Evolutionary conservation across 2,888 invertebrate genomes (phyloP).

Genomic region (Matsumyia berberina): DNA sequence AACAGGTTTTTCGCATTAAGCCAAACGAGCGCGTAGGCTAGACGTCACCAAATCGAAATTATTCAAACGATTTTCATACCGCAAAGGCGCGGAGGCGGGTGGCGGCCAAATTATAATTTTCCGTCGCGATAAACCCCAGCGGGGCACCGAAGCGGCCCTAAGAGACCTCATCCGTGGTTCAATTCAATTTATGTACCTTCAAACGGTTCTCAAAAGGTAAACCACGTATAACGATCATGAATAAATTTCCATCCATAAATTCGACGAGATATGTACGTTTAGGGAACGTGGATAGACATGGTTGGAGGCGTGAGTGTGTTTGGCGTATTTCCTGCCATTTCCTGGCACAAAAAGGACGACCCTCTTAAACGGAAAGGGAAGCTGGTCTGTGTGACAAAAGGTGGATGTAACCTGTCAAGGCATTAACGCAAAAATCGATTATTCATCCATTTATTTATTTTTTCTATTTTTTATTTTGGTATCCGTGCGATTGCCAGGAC

Average conservation of each 20-base stretch:
- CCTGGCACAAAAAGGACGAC: not conserved
- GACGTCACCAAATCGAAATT: conserved; percentile 36
- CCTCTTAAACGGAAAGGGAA: not conserved
- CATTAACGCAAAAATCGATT: conserved; percentile 40
- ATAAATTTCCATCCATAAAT: conserved; percentile 65
- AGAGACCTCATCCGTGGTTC: conserved; percentile 30
- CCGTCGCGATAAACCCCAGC: conserved; percentile 18
- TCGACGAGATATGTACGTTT: conserved; percentile 3
- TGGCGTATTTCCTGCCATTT: conserved; percentile 10
- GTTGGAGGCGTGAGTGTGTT: conserved; percentile 1
- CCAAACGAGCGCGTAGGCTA: not conserved
- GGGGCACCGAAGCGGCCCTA: not conserved
- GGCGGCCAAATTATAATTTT: conserved; percentile 49
- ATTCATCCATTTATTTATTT: conserved; percentile 20
- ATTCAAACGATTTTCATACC: conserved; percentile 40
- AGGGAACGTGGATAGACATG: not conserved
- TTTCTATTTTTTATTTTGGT: conserved; percentile 2
- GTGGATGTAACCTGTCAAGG: conserved; percentile 15
- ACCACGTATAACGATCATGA: conserved; percentile 52
- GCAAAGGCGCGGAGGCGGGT: not conserved
- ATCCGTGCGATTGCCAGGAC: not conserved
- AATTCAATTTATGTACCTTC: conserved; percentile 42
- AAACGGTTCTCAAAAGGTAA: conserved; percentile 28
- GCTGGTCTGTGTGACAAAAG: conserved; percentile 26
- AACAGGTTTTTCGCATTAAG: conserved; percentile 41